These are phyloP conservation scores for Caenorhabditis tropicalis DNA, from an alignment of 1,140 invertebrate species.

Conservation along the genomic window DNA sequence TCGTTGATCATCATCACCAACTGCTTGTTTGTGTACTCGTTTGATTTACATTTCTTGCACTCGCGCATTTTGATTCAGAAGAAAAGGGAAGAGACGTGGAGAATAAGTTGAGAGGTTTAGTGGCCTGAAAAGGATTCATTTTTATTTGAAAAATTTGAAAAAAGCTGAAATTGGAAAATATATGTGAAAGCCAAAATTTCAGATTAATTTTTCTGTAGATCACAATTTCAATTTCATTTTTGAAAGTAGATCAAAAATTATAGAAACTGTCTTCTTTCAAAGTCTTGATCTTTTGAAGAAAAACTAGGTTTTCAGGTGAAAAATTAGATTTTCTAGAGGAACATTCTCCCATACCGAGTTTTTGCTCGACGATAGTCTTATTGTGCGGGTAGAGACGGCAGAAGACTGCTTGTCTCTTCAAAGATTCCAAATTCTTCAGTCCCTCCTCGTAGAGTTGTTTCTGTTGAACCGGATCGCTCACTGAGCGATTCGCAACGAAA, in stretches of 20 bases:
- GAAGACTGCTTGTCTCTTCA: conserved; percentile 61
- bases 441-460: conserved; percentile 58
- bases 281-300: conserved; percentile 1
- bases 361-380: conserved; percentile 49
- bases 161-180: too few species aligned
- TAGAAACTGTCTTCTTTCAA: too few species aligned
- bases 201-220: too few species aligned
- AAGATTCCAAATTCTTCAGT: conserved; percentile 35
- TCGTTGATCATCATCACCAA: conserved; percentile 96
- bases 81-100: background rate
- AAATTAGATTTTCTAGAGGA: conserved; percentile 8
- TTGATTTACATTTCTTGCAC: conserved; percentile 96
- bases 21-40: conserved; percentile 95
- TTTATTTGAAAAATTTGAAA: background rate
- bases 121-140: background rate
- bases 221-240: too few species aligned
- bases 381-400: conserved; percentile 43
- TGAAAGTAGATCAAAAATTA: too few species aligned
- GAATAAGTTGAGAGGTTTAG: background rate
- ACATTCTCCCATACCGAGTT: conserved; percentile 9
- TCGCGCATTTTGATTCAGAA: conserved; percentile 81
- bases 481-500: conserved; percentile 57
- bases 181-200: too few species aligned
- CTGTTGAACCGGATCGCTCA: conserved; percentile 55
- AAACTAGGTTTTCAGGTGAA: background rate